A percentile compares a stretch with the other conserved stretches of the same genome.
These are phyloP conservation scores for Dinoponera quadriceps DNA, from an alignment of 1,140 invertebrate genomes.

Conservation along the genomic window DNA sequence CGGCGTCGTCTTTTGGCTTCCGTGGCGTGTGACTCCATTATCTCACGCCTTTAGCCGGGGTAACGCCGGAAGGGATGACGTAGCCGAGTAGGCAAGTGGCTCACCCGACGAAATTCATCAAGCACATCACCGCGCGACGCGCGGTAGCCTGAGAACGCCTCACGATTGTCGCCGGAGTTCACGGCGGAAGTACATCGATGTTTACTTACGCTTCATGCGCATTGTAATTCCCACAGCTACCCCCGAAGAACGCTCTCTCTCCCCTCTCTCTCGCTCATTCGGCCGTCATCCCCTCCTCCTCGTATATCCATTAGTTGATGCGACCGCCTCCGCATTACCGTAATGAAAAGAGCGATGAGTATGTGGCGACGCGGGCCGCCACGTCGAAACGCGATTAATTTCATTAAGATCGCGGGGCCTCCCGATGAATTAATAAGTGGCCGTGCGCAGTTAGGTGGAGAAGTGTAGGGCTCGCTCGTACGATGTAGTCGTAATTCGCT, in stretches of 20 bases:
- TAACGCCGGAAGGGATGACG: constrained; percentile 42
- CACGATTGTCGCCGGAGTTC: constrained; percentile 47
- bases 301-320: constrained; percentile 44
- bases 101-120: constrained; percentile 60
- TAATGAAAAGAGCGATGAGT: constrained; percentile 50
- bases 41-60: constrained; percentile 41
- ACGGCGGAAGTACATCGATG: constrained; percentile 25
- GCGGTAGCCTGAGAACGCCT: constrained; percentile 38
- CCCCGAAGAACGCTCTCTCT: no score
- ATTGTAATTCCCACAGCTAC: constrained; percentile 38
- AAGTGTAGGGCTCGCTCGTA: no score
- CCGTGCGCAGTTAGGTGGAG: neutral
- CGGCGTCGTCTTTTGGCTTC: neutral
- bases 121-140: constrained; percentile 20
- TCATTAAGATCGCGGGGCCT: constrained; percentile 33
- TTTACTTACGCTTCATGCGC: constrained; percentile 43
- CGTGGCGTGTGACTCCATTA: constrained; percentile 47
- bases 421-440: constrained; percentile 37
- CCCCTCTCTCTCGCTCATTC: no score
- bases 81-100: constrained; percentile 40
- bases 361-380: no score
- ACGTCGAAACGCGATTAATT: constrained; percentile 28
- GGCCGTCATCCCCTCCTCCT: no score
- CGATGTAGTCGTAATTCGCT: no score
- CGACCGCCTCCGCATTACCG: constrained; percentile 23